Percentiles rank a stretch among this genome's conserved stretches.
These are phyloP conservation scores for Psilopsiagon aymara DNA, from an alignment of 2,113 vertebrate species.

Conservation along the genomic window DNA sequence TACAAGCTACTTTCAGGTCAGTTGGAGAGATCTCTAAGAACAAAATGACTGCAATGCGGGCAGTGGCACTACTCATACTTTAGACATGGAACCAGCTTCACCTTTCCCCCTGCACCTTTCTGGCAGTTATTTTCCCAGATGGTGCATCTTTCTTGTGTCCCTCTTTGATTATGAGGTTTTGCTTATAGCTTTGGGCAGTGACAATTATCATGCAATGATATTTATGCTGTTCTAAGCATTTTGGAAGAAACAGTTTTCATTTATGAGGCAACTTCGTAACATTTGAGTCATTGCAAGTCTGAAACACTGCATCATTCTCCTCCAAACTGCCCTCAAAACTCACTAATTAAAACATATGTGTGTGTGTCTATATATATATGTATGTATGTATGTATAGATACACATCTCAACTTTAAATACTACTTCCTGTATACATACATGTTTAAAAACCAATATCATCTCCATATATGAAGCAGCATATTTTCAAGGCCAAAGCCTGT, in stretches of 20 bases:
- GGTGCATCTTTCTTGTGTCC: accelerated
- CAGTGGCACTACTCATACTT: not conserved
- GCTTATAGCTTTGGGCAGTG: not conserved
- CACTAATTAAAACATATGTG: not conserved
- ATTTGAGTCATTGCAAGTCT: not conserved
- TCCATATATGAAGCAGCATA: not conserved
- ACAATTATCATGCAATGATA: not conserved
- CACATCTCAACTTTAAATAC: not conserved
- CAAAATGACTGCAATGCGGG: not conserved
- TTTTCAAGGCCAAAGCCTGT: not conserved
- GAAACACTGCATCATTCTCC: not conserved
- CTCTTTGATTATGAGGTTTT: not conserved
- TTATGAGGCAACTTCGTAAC: not conserved
- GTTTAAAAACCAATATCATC: not conserved
- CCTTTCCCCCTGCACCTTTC: not conserved
- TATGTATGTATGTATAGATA: not conserved
- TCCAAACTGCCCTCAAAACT: not conserved
- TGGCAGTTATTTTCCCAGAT: not conserved
- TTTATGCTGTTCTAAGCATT: not conserved
- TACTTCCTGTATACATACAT: not conserved
- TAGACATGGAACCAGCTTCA: not conserved
- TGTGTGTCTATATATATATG: not conserved
- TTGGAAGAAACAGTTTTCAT: not conserved
- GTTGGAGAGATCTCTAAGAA: not conserved
- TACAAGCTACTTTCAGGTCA: not conserved